phyloP scores from a whole-genome alignment of 2,797 vertebrate genomes.

The Eidolon dupreanum region DNA sequence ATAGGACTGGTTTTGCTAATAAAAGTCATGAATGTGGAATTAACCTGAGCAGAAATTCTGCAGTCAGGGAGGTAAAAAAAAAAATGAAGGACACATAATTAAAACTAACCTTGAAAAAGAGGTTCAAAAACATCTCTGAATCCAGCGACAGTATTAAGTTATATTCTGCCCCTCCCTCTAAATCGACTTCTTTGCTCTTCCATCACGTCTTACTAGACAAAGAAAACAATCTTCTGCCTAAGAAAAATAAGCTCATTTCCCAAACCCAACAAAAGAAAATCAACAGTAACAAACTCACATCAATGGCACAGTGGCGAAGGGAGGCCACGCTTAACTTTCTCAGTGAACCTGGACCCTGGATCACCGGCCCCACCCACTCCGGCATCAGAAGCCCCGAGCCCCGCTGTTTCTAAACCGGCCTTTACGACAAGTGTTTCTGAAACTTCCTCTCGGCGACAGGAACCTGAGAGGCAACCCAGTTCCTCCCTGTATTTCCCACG shows the following conservation, averaged over 20 bases:
- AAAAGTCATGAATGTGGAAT: background rate
- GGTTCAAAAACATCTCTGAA: background rate
- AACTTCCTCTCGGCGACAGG: background rate
- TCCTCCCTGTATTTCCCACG: background rate
- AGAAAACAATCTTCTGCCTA: background rate
- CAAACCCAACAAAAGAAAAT: background rate
- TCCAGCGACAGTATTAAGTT: background rate
- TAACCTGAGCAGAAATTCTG: background rate
- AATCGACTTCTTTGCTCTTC: background rate
- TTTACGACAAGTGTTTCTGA: background rate
- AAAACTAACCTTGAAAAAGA: background rate
- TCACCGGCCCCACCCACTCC: background rate
- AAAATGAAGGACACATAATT: background rate
- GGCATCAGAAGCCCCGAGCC: background rate
- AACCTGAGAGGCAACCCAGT: background rate
- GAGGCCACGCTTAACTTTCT: background rate
- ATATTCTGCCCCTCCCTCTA: background rate
- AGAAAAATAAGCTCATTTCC: background rate
- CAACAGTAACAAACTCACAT: background rate
- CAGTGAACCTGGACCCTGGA: background rate
- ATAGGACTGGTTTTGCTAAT: background rate
- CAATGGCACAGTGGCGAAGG: background rate
- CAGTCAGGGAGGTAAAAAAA: background rate
- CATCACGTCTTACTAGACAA: background rate
- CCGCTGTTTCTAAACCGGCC: background rate